A percentile compares a stretch with the other conserved stretches of the same genome.
Evolutionary conservation across 2,113 vertebrate genomes (phyloP).

Genomic region (Gila orcuttii): DNA sequence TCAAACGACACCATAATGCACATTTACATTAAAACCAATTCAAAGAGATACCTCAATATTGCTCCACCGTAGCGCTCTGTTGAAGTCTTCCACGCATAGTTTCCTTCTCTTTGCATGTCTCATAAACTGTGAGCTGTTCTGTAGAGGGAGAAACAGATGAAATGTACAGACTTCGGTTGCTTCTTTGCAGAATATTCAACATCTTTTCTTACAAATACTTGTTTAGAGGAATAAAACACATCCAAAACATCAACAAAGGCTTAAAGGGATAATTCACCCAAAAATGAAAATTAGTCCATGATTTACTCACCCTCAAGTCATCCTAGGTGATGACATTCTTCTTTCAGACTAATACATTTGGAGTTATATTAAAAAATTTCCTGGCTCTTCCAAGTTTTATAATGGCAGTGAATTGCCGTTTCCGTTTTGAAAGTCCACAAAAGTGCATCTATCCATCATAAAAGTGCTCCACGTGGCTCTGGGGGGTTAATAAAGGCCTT

Average conservation of each 20-base stretch:
- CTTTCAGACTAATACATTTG: no score
- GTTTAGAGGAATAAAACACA: neutral
- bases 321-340: no score
- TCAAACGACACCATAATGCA: neutral
- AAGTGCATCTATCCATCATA: no score
- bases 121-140: constrained; percentile 94
- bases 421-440: no score
- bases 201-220: neutral
- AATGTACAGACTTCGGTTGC: neutral
- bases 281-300: no score
- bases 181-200: neutral
- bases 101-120: constrained; percentile 86
- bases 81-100: constrained; percentile 90
- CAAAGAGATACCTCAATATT: constrained; percentile 82
- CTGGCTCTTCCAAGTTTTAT: no score
- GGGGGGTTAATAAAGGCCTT: no score
- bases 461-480: no score
- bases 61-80: constrained; percentile 89
- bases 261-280: no score
- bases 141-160: neutral
- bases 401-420: no score
- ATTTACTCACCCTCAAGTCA: no score
- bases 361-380: no score
- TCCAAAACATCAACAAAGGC: neutral
- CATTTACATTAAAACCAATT: neutral